phyloP scores from a whole-genome alignment of 2,888 invertebrate genomes.

The Conistra vaccinii region DNA sequence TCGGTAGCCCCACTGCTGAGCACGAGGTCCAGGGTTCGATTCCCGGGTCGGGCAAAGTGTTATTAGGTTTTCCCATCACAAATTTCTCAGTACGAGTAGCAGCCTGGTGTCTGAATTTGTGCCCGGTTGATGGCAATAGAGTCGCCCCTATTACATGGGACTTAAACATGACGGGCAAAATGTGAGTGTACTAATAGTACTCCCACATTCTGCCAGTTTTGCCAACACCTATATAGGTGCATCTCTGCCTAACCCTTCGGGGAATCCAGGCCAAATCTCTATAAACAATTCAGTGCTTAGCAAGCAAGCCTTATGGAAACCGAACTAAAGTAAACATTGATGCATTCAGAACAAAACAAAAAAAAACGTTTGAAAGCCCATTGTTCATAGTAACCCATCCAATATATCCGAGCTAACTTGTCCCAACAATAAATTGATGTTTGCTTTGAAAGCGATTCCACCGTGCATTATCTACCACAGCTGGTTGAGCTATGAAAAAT shows the following conservation, averaged over 20 bases:
- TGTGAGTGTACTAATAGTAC: not conserved
- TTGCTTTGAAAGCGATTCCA: constrained; percentile 42
- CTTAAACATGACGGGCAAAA: not conserved
- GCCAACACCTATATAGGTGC: not conserved
- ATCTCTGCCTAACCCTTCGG: not conserved
- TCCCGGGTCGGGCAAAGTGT: not conserved
- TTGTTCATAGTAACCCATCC: constrained; percentile 7
- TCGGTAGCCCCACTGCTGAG: not conserved
- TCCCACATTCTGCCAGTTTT: no score
- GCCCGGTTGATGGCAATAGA: no score
- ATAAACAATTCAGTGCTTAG: not conserved
- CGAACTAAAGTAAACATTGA: not conserved
- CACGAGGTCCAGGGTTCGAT: not conserved
- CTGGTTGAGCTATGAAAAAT: constrained; percentile 64
- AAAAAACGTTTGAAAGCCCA: not conserved
- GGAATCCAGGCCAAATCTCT: not conserved
- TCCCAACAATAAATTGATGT: constrained; percentile 39
- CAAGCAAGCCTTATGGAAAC: not conserved
- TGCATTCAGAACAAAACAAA: not conserved
- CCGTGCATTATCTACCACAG: constrained; percentile 57
- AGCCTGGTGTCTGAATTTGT: no score
- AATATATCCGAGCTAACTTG: constrained; percentile 29
- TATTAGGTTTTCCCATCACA: not conserved
- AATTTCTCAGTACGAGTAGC: no score
- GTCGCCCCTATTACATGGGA: no score